A percentile compares a stretch with the other conserved stretches of the same genome.
Conservation (phyloP, 2,888 invertebrate genomes). For the Blastobasis adustella region DNA sequence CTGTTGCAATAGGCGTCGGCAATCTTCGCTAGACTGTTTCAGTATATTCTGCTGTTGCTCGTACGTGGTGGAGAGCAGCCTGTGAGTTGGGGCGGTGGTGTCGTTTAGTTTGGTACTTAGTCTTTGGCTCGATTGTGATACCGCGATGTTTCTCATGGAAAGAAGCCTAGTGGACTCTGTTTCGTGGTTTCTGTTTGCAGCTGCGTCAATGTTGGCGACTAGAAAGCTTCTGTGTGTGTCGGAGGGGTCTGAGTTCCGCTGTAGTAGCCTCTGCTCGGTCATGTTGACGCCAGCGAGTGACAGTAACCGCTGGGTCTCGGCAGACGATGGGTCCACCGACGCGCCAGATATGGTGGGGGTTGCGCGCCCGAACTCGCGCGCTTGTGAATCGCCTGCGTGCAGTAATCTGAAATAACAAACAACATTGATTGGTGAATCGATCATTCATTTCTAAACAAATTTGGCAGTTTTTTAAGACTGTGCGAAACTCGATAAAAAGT, state of each 20-base stretch:
- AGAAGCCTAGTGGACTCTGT: conserved; percentile 59
- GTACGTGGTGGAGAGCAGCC: conserved; percentile 67
- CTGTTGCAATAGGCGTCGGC: conserved; percentile 78
- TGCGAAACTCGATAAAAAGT: no score
- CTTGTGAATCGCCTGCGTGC: conserved; percentile 53
- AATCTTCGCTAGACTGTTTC: conserved; percentile 81
- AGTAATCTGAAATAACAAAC: conserved; percentile 52
- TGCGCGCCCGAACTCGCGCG: conserved; percentile 52
- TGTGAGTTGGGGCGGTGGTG: conserved; percentile 48
- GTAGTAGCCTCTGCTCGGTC: conserved; percentile 71
- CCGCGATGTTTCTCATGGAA: conserved; percentile 65
- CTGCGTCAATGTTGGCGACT: conserved; percentile 53
- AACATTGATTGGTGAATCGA: neutral
- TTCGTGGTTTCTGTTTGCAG: conserved; percentile 46
- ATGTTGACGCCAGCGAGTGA: conserved; percentile 70
- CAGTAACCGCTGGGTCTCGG: conserved; percentile 66
- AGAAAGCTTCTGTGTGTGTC: conserved; percentile 69
- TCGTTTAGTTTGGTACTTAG: conserved; percentile 54
- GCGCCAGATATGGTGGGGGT: conserved; percentile 47
- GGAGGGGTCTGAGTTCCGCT: conserved; percentile 66
- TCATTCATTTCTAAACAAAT: neutral
- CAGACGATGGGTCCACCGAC: conserved; percentile 52
- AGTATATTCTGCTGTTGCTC: conserved; percentile 76
- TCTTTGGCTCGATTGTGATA: conserved; percentile 63
- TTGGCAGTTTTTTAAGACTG: no score